phyloP scores from a whole-genome alignment of 2,797 vertebrate genomes.

The Smutsia gigantea region DNA sequence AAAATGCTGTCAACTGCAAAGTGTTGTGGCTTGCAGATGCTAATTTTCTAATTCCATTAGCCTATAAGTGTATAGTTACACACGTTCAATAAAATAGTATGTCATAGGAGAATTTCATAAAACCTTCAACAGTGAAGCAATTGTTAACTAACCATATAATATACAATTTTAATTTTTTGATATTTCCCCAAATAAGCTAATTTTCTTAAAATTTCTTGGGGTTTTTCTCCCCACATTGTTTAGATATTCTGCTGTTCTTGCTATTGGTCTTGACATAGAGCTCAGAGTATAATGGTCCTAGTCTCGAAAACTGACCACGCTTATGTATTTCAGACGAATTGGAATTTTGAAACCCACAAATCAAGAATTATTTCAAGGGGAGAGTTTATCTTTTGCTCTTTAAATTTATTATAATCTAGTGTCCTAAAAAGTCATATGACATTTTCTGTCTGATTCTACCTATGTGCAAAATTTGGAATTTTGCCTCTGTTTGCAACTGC shows the following conservation, averaged over 20 bases:
- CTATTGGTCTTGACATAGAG: slow-evolving; percentile 15
- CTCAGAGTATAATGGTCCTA: not conserved
- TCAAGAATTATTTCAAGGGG: not conserved
- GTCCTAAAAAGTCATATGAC: not conserved
- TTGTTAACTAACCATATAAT: slow-evolving; percentile 17
- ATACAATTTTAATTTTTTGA: slow-evolving; percentile 25
- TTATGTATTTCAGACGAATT: not conserved
- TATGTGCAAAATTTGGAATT: slow-evolving; percentile 58
- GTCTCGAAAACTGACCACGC: not conserved
- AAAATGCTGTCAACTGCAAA: not conserved
- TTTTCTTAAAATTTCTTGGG: slow-evolving; percentile 43
- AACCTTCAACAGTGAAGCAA: slow-evolving; percentile 1
- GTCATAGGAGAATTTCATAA: slow-evolving; percentile 39
- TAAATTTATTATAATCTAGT: not conserved
- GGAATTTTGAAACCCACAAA: not conserved
- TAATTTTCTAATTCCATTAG: slow-evolving; percentile 44
- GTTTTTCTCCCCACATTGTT: not conserved
- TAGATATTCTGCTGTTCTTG: not conserved
- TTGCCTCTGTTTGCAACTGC: slow-evolving; percentile 63
- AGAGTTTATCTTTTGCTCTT: slow-evolving; percentile 13
- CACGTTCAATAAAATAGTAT: slow-evolving; percentile 40
- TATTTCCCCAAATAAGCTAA: slow-evolving; percentile 54
- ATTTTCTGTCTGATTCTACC: slow-evolving; percentile 43
- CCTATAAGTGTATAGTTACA: slow-evolving; percentile 2
- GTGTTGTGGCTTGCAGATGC: not conserved